Evolutionary conservation across 2,888 invertebrate genomes (phyloP).

Genomic region (Tenthredo scrophulariae): DNA sequence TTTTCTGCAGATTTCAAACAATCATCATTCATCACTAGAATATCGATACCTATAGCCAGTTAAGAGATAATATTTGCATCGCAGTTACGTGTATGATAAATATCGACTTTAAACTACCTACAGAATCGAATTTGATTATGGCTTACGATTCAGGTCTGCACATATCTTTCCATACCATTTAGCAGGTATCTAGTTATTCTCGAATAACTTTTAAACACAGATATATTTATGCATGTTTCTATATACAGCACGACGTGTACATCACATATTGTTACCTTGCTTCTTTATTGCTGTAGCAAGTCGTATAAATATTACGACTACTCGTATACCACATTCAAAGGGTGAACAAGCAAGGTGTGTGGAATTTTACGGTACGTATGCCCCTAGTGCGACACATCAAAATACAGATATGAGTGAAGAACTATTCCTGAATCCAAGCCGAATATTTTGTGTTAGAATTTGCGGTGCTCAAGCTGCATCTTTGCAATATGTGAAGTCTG

Average conservation of each 20-base stretch:
- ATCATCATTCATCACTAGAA: not conserved
- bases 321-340: not conserved
- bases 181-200: not conserved
- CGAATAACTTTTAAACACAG: not conserved
- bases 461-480: not conserved
- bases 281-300: not conserved
- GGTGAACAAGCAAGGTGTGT: not conserved
- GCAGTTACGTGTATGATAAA: not conserved
- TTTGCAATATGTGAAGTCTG: not conserved
- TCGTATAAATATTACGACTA: slow-evolving; percentile 26
- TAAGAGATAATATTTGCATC: not conserved
- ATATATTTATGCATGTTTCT: not conserved
- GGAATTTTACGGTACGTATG: not conserved
- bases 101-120: not conserved
- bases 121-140: slow-evolving; percentile 1
- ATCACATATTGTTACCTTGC: not conserved
- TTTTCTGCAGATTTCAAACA: slow-evolving; percentile 57
- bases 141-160: slow-evolving; percentile 8
- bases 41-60: not conserved
- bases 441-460: not conserved
- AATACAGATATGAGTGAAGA: not conserved
- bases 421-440: not conserved
- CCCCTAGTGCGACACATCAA: not conserved
- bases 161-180: not conserved
- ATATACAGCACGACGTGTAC: not conserved